Evolutionary conservation across 1,140 invertebrate genomes (phyloP).

Genomic region (Lepidurus packardi): DNA sequence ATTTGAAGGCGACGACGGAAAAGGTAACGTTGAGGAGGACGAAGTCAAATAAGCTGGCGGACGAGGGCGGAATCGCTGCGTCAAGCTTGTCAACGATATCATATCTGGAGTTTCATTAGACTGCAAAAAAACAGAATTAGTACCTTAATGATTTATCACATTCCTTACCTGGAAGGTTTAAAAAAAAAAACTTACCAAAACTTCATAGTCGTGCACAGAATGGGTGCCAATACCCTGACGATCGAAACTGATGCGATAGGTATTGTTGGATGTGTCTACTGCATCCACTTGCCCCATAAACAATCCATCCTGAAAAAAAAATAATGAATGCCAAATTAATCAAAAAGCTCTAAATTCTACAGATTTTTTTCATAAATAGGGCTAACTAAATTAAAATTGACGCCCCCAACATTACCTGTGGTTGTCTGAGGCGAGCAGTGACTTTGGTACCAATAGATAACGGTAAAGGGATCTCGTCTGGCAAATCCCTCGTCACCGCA

Average conservation of each 20-base stretch:
- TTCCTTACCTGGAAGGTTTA: conserved; percentile 17
- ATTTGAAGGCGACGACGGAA: conserved; percentile 3
- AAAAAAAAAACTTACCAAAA: conserved; percentile 55
- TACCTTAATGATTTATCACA: too few relatives aligned
- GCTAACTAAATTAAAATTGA: neutral
- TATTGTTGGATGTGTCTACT: conserved; percentile 92
- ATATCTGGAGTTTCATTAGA: conserved; percentile 56
- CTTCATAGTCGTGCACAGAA: conserved; percentile 94
- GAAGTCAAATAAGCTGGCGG: conserved; percentile 51
- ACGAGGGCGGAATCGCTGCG: conserved; percentile 70
- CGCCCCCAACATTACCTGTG: conserved; percentile 52
- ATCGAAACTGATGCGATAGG: conserved; percentile 97
- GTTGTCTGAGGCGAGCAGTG: conserved; percentile 75
- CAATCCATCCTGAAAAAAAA: conserved; percentile 65
- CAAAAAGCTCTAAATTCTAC: neutral
- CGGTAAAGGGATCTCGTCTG: conserved; percentile 90
- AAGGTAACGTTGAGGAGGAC: neutral
- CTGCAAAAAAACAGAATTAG: conserved; percentile 24
- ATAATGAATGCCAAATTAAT: neutral
- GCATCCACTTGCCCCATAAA: conserved; percentile 95
- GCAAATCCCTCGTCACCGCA: conserved; percentile 78
- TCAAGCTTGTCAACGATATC: conserved; percentile 77
- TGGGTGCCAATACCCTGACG: conserved; percentile 86
- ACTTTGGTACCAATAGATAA: conserved; percentile 96
- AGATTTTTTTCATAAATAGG: neutral